phyloP scores from a whole-genome alignment of 1,140 invertebrate species.

The Campoletis sonorensis region DNA sequence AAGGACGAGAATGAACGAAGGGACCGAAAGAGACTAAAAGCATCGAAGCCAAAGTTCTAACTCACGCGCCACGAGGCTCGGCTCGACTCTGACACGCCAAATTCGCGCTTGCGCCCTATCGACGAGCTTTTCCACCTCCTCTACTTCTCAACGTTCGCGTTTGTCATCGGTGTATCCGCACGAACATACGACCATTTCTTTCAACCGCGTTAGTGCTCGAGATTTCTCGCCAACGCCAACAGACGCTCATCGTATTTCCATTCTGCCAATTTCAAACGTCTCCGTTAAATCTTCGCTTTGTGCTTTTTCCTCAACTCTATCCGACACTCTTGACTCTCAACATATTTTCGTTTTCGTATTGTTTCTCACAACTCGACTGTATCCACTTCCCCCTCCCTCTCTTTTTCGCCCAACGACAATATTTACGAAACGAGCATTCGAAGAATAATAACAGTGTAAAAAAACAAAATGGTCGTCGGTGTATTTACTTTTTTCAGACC shows the following conservation, averaged over 20 bases:
- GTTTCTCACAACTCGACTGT: not conserved
- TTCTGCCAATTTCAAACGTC: conserved; percentile 9
- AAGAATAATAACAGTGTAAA: too few species aligned
- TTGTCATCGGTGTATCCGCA: not conserved
- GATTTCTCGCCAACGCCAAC: not conserved
- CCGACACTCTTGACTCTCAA: not conserved
- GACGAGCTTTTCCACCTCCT: conserved; percentile 32
- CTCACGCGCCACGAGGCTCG: conserved; percentile 65
- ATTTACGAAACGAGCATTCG: too few species aligned
- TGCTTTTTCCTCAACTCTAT: not conserved
- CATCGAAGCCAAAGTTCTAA: conserved; percentile 62
- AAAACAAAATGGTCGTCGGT: too few species aligned
- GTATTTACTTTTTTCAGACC: too few species aligned
- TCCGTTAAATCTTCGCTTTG: not conserved
- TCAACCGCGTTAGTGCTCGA: not conserved
- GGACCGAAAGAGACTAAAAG: conserved; percentile 67
- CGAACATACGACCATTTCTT: not conserved
- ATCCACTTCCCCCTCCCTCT: not conserved
- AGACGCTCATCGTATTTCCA: conserved; percentile 1
- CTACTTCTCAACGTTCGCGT: not conserved
- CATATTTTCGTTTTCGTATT: not conserved
- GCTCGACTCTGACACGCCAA: conserved; percentile 51
- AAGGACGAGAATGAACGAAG: conserved; percentile 65
- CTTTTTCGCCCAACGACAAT: too few species aligned
- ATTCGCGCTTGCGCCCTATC: conserved; percentile 62